Evolutionary conservation across 2,888 invertebrate genomes (phyloP), one percentile per base, ranked within the genome.

Genomic region (Siphlonurus alternatus): DNA sequence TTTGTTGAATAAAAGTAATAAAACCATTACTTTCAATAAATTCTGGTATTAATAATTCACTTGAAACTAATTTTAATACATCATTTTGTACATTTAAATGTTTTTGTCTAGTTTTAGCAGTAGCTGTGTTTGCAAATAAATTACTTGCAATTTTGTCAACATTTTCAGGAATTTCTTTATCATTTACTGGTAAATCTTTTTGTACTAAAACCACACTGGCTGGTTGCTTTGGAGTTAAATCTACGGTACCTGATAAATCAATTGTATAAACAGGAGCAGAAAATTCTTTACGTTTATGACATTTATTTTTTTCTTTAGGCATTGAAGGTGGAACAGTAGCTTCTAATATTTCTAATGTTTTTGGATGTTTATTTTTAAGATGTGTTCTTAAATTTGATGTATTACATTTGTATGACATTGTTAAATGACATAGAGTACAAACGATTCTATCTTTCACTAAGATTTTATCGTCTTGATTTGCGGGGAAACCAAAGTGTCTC

Each of bases 401-500:
- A 67, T 79, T 79, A 59, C 78, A 74, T 67, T 78, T 78, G 64
- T 79, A 79, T 0, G 77, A 76, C 63, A 79, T 78, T 66, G 78
- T 78, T 2, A 76, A 76, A 67, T 77, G 77, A 67, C 79, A 79
- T 1, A 79, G 65, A 56, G 77, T 74, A 65, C 79, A 79, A 53
- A 79, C 76, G 20, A 78, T 78, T 69, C 78, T 78, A 0, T 76
- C 73, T 71, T 76, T 67, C 18, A 68, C 67, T 22, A 69, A 67
- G 64, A 77, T 76, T 25, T 75, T 75, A 2, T 76, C 77, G 1
- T 76, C 74, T n/a, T 77, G 77, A 3, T 75, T 74, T 0, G 78
- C 79, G 51, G 79, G 79, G 70, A 79, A 79, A 15, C 79, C 79
- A 70, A 78, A 79, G 68, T 76, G 78, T 69, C 78, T 78, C 79